Evolutionary conservation across 2,797 vertebrate genomes (phyloP), one percentile per base, ranked within the genome.

Genomic region (Nyctalus aviator): DNA sequence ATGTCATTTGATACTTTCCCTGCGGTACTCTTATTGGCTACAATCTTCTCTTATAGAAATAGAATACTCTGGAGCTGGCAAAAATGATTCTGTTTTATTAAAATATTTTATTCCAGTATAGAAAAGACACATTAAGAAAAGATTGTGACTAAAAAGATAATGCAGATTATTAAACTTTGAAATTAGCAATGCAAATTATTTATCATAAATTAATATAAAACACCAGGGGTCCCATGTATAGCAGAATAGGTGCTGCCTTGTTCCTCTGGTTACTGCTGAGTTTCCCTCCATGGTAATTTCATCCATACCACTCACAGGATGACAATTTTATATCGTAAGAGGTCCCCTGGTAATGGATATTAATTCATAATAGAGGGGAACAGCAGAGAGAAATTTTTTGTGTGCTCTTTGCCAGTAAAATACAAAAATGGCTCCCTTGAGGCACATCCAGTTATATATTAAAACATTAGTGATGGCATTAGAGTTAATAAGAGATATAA

Each of bases 331-430:
- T 95, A 95, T 95, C 81, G 2, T 97, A 98, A 98, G 96, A 97
- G 96, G 97, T 97, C 97, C 96, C 97, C 64, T 96, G 98, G 93
- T 96, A 97, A 92, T 90, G 94, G 97, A 96, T 98, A 96, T 98
- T 98, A 98, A 98, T 98, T 97, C 96, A 98, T 97, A 98, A 97
- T 93, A 62, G 81, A 98, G 44, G 95, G 82, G 97, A 97, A 97
- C 96, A 95, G 97, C 98, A 97, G 84, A 93, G 95, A 97, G 95
- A 94, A 96, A 97, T 97, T 97, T 96, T 96, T 50, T 93, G 97
- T 97, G 93, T 97, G 95, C 97, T 97, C 72, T 95, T 95, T 0
- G 0, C 97, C 96, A 97, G 96, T 98, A 98, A 98, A 98, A 96
- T 96, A 98, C 95, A 97, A 89, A 97, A 97, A 98, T 96, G 97